phyloP scores from a whole-genome alignment of 2,797 vertebrate species.

The Xenops minutus region DNA sequence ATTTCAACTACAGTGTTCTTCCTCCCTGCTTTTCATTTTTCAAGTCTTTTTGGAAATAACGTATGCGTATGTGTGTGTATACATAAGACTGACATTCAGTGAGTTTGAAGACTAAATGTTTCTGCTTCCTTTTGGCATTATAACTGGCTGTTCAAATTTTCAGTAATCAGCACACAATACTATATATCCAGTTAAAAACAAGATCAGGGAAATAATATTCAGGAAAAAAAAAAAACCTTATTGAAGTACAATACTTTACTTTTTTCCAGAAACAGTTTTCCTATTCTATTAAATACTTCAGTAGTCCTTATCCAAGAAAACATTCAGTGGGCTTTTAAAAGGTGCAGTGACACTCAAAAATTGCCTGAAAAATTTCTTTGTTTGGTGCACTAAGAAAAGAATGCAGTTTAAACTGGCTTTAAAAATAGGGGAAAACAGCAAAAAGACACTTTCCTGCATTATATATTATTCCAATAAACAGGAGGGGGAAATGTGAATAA shows the following conservation, averaged over 20 bases:
- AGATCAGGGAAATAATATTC: background rate
- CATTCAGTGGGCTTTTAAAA: background rate
- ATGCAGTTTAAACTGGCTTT: background rate
- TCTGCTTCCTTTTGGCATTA: background rate
- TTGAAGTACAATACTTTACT: background rate
- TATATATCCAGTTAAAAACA: background rate
- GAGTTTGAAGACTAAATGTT: background rate
- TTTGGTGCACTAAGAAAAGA: background rate
- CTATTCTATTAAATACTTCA: background rate
- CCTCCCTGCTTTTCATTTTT: background rate
- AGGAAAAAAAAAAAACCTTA: background rate
- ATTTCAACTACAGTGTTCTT: background rate
- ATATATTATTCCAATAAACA: background rate
- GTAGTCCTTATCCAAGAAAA: background rate
- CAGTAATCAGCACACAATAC: background rate
- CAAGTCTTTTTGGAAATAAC: background rate
- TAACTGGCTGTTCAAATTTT: background rate
- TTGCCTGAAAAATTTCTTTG: background rate
- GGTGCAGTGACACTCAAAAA: background rate
- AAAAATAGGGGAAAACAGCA: background rate
- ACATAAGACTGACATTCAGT: background rate
- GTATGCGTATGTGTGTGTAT: rapidly evolving
- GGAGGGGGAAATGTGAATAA: background rate
- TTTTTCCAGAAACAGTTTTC: background rate
- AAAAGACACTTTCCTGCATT: background rate